Conservation (phyloP, 1,140 invertebrate genomes). For the Bradynema listronoti region DNA sequence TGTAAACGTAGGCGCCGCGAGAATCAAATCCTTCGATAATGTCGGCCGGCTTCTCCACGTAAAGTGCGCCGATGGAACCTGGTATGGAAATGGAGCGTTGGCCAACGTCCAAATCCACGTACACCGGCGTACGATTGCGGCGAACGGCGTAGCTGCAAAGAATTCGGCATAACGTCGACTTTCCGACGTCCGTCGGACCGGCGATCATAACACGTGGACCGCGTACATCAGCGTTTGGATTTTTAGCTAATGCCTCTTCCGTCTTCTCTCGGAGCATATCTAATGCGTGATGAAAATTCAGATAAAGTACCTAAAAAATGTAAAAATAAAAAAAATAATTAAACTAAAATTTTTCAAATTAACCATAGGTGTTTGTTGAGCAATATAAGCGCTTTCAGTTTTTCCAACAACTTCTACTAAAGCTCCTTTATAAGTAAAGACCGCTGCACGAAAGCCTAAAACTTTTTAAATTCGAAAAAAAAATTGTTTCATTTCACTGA, state of each 20-base stretch:
- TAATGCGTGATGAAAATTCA: constrained; percentile 86
- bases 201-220: constrained; percentile 73
- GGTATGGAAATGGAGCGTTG: constrained; percentile 62
- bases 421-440: constrained; percentile 93
- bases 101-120: constrained; percentile 90
- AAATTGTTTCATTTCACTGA: no score
- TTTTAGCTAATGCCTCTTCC: constrained; percentile 66
- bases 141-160: constrained; percentile 87
- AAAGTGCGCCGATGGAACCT: constrained; percentile 45
- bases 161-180: constrained; percentile 80
- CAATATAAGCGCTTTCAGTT: constrained; percentile 49
- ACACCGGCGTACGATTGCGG: constrained; percentile 73
- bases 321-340: constrained; percentile 8
- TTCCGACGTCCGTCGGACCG: constrained; percentile 90
- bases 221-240: constrained; percentile 26
- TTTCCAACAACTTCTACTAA: constrained; percentile 66
- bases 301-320: constrained; percentile 69
- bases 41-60: constrained; percentile 50
- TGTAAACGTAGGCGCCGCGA: constrained; percentile 34
- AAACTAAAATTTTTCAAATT: not conserved
- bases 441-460: constrained; percentile 79
- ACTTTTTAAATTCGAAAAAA: not conserved
- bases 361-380: constrained; percentile 55
- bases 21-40: constrained; percentile 49
- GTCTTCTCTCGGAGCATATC: constrained; percentile 75